Evolutionary conservation across 2,888 invertebrate species (phyloP).

Genomic region (Branchinecta sandiegonensis): DNA sequence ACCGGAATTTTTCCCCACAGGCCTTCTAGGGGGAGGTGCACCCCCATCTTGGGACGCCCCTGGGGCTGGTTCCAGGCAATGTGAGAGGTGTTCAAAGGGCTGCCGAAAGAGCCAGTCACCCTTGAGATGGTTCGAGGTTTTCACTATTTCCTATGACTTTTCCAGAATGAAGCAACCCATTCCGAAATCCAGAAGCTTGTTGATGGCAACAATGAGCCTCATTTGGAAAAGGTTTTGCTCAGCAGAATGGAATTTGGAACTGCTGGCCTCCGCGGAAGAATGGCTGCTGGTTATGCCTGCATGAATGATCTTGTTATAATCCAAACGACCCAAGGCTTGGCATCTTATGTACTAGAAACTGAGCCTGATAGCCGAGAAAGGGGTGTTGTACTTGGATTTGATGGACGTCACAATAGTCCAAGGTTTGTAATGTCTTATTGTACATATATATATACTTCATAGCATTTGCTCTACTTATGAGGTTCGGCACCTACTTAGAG

Average conservation of each 20-base stretch:
- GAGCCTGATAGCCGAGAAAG: slow-evolving; percentile 38
- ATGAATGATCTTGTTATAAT: slow-evolving; percentile 91
- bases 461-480: slow-evolving; percentile 15
- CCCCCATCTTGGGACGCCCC: too few relatives aligned
- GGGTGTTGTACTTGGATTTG: slow-evolving; percentile 78
- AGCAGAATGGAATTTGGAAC: slow-evolving; percentile 73
- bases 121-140: too few relatives aligned
- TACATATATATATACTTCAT: slow-evolving; percentile 4
- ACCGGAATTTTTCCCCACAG: too few relatives aligned
- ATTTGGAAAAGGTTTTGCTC: slow-evolving; percentile 48
- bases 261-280: slow-evolving; percentile 75
- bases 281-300: slow-evolving; percentile 81
- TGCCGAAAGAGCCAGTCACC: too few relatives aligned
- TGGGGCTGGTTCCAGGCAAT: too few relatives aligned
- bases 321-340: slow-evolving; percentile 83
- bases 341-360: slow-evolving; percentile 49
- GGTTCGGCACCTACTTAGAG: neutral
- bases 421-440: slow-evolving; percentile 41
- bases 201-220: slow-evolving; percentile 41
- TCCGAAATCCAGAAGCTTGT: slow-evolving; percentile 48
- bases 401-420: slow-evolving; percentile 79
- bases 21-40: too few relatives aligned
- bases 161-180: slow-evolving; percentile 35
- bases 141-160: too few relatives aligned
- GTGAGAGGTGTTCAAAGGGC: too few relatives aligned